Evolutionary conservation across 2,888 invertebrate species (phyloP).

Genomic region (Catocala sponsa): DNA sequence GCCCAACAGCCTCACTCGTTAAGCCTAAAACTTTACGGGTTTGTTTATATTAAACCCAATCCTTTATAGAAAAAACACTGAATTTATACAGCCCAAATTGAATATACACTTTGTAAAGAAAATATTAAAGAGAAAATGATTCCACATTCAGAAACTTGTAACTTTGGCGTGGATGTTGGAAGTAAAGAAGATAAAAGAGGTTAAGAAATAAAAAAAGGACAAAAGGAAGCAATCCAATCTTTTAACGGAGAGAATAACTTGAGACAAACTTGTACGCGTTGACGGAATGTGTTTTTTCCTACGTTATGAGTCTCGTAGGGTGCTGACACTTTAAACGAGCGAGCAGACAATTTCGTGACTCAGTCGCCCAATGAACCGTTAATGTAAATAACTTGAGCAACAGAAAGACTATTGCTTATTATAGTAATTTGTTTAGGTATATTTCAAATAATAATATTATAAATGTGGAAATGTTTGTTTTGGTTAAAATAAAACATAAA

Average conservation of each 20-base stretch:
- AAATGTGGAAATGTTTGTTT: no score
- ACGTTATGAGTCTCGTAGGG: conserved; percentile 20
- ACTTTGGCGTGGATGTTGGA: conserved; percentile 33
- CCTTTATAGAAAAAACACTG: conserved; percentile 50
- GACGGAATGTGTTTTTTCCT: conserved; percentile 37
- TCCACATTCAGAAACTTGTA: conserved; percentile 42
- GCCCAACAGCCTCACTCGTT: conserved; percentile 56
- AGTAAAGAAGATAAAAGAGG: conserved; percentile 37
- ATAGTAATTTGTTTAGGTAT: no score
- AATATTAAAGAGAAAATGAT: conserved; percentile 35
- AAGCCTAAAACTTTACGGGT: conserved; percentile 65
- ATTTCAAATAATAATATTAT: no score
- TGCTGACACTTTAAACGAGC: conserved; percentile 2
- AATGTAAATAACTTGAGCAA: no score
- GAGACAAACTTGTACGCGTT: conserved; percentile 31
- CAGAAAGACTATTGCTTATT: no score
- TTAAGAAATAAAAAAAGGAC: conserved; percentile 38
- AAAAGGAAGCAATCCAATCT: conserved; percentile 50
- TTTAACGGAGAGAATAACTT: conserved; percentile 47
- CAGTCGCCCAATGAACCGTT: no score
- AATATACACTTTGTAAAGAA: conserved; percentile 46
- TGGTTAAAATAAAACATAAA: no score
- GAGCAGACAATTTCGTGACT: no score
- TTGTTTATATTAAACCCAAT: conserved; percentile 68
- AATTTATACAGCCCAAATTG: conserved; percentile 56